Base-by-base conservation (phyloP, 2,797 vertebrate species). In the Onychomys torridus region DNA sequence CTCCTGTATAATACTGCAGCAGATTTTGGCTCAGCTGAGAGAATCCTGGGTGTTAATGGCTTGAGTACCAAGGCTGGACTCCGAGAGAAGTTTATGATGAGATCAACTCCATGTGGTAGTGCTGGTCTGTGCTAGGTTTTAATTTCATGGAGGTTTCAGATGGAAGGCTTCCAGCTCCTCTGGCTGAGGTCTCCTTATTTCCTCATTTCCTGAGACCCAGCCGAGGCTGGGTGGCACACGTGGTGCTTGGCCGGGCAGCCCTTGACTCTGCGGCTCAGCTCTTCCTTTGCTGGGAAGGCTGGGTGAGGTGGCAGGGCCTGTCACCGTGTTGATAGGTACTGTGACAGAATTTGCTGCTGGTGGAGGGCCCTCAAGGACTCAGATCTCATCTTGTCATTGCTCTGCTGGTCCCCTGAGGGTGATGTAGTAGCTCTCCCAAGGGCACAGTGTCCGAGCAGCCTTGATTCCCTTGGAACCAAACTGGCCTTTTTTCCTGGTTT, bases 131-230 rank as follows among this genome's bases (percentile, higher is more conserved):
- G 61, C 63, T 87, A 87, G 57, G 69, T 88, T 94, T 77, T 90
- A 57, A 69, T 93, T 94, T 95, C 84, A 34, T 32, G n/a, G 84
- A 87, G 71, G 88, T 88, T 97, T 96, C 91, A 57, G 88, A 89
- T 96, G 92, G 91, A 97, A 85, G 37, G 27, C 73, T 85, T 75
- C 52, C 83, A 84, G 75, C 23, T 75, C 40, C 34, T 90, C 83
- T 69, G 79, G 34, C 86, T 23, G 84, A 89, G n/a, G 59, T 91
- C 75, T 95, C 0, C n/a, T 52, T 73, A 61, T 94, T 95, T 93
- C 17, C n/a, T 71, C 89, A 69, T 95, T 96, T 96, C 95, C 93
- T 77, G 52, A 91, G 93, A 96, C 96, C 91, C 76, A 65, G 81
- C 78, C 23, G 55, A 76, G 59, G 65, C 55, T 55, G n/a, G 46